Percentiles rank a stretch among this genome's conserved stretches.
Evolutionary conservation across 2,113 vertebrate genomes (phyloP).

Genomic region (Chrysemys picta): DNA sequence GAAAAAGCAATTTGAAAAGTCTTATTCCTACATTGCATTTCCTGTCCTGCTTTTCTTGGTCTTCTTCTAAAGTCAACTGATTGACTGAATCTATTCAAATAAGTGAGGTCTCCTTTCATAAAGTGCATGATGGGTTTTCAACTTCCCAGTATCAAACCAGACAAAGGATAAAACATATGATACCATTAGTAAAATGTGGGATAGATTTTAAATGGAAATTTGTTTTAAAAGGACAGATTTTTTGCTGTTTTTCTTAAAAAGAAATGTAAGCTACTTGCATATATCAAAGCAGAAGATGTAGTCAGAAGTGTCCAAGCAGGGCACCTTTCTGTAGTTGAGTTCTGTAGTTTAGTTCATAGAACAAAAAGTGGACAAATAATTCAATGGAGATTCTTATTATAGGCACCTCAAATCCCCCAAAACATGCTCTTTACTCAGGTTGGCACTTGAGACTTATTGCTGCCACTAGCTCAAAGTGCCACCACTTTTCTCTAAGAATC

Average conservation of each 20-base stretch:
- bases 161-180: neutral
- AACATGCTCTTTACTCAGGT: fast-evolving
- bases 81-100: fast-evolving
- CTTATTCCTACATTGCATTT: neutral
- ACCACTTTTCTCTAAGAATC: neutral
- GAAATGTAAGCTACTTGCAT: neutral
- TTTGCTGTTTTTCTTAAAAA: neutral
- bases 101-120: neutral
- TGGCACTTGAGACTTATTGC: neutral
- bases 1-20: neutral
- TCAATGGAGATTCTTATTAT: neutral
- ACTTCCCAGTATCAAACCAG: fast-evolving
- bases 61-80: neutral
- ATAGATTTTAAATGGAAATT: neutral
- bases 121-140: neutral
- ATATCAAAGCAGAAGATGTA: fast-evolving
- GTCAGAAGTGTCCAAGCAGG: neutral
- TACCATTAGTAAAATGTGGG: fast-evolving
- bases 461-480: neutral
- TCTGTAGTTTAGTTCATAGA: neutral
- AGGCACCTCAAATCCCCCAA: neutral
- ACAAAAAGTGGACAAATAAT: neutral
- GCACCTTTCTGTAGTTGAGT: neutral
- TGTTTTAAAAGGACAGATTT: neutral
- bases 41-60: neutral